A percentile compares a stretch with the other conserved stretches of the same genome.
These are phyloP conservation scores for Oikopleura albicans DNA, from an alignment of 23 tunicate genomes.

Conservation along the genomic window DNA sequence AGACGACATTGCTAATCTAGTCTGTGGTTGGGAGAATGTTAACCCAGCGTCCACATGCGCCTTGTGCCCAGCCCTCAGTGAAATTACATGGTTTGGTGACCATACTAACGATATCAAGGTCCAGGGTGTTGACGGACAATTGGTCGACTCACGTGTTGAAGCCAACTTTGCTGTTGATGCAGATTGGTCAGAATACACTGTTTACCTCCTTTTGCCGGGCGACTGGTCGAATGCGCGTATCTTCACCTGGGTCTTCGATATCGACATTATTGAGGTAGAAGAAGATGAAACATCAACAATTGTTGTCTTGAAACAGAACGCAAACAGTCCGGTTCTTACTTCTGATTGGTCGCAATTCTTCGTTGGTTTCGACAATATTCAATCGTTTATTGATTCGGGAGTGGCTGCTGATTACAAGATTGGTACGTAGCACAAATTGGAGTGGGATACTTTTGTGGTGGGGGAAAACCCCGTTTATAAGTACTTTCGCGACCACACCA, in stretches of 20 bases:
- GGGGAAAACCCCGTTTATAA: too few relatives aligned
- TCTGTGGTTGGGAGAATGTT: neutral
- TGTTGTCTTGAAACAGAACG: constrained; percentile 2
- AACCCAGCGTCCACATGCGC: neutral
- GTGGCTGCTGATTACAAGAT: neutral
- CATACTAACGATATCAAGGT: constrained; percentile 2
- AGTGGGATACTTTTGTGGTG: too few relatives aligned
- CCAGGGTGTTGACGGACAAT: neutral
- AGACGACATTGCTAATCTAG: neutral
- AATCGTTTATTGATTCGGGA: neutral
- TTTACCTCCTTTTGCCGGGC: neutral
- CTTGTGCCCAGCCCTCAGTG: neutral
- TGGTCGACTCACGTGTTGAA: neutral
- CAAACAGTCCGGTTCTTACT: neutral
- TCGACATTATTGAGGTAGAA: neutral
- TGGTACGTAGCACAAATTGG: too few relatives aligned
- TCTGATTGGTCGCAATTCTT: neutral
- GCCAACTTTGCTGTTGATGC: neutral
- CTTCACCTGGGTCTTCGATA: constrained; percentile 8
- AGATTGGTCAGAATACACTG: neutral
- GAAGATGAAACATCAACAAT: neutral
- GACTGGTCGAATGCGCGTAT: neutral
- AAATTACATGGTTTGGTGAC: constrained; percentile 1
- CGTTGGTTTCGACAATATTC: constrained; percentile 7
- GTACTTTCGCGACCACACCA: too few relatives aligned